Conservation (phyloP, 2,113 vertebrate genomes). For the Aldabrachelys gigantea region DNA sequence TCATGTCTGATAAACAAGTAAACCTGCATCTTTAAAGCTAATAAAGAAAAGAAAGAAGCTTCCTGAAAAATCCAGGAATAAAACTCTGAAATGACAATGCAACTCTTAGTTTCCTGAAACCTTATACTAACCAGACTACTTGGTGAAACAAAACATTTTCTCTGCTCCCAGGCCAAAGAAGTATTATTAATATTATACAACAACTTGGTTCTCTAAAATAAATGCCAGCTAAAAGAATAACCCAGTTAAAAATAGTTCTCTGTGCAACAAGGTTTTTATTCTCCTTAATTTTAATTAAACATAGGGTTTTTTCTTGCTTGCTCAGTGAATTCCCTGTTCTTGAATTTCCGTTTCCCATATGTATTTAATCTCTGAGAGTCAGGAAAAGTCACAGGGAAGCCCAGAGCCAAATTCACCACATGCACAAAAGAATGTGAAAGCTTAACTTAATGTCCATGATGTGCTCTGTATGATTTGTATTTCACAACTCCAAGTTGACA, state of each 20-base stretch:
- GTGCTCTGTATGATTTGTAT: not conserved
- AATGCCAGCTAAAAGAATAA: not conserved
- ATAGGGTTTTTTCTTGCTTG: slow-evolving; percentile 12
- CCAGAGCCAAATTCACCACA: slow-evolving; percentile 52
- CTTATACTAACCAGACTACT: not conserved
- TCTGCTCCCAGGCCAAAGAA: not conserved
- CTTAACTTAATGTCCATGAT: slow-evolving; percentile 9
- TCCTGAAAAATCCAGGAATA: not conserved
- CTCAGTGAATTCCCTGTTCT: slow-evolving; percentile 34
- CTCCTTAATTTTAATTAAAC: slow-evolving; percentile 55
- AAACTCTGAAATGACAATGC: not conserved
- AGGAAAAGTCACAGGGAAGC: slow-evolving; percentile 30
- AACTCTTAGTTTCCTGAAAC: not conserved
- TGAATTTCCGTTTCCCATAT: slow-evolving; percentile 51
- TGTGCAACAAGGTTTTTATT: slow-evolving; percentile 5
- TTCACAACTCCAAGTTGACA: slow-evolving; percentile 36
- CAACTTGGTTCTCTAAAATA: slow-evolving; percentile 9
- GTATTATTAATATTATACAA: not conserved
- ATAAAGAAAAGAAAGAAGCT: not conserved
- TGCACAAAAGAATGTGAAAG: not conserved
- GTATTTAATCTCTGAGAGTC: slow-evolving; percentile 50
- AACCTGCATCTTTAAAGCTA: not conserved
- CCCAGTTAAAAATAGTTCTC: slow-evolving; percentile 23
- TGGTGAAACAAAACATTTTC: not conserved
- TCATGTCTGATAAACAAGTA: not conserved